phyloP scores from a whole-genome alignment of 2,797 vertebrate species.

The Phalanger gymnotis region DNA sequence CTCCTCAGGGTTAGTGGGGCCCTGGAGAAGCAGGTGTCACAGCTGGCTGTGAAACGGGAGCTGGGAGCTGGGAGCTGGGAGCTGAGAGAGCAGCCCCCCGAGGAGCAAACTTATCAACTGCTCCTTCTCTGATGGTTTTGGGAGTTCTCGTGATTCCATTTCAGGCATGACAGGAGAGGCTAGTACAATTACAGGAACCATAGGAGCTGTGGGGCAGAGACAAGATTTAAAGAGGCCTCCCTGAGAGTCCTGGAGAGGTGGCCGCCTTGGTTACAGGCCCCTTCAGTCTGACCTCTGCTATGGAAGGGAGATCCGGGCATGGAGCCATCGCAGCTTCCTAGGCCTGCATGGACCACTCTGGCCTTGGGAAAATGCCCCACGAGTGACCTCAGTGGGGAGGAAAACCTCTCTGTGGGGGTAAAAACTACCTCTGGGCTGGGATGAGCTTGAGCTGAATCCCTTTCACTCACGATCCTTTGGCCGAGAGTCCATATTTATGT shows the following conservation, averaged over 20 bases:
- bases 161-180: constrained; percentile 51
- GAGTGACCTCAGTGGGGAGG: accelerated
- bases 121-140: constrained; percentile 33
- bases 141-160: constrained; percentile 52
- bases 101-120: background rate
- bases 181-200: background rate
- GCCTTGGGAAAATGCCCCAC: background rate
- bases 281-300: background rate
- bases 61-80: background rate
- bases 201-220: background rate
- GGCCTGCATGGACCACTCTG: background rate
- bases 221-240: background rate
- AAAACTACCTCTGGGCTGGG: background rate
- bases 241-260: accelerated
- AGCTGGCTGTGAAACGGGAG: background rate
- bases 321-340: background rate
- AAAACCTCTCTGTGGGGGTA: background rate
- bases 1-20: background rate
- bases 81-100: background rate
- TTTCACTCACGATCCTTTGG: background rate
- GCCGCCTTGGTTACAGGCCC: background rate
- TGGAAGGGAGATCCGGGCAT: background rate
- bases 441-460: background rate
- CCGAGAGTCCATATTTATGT: background rate
- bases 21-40: background rate